phyloP scores from a whole-genome alignment of 2,113 vertebrate species.

The Cephalopterus ornatus region DNA sequence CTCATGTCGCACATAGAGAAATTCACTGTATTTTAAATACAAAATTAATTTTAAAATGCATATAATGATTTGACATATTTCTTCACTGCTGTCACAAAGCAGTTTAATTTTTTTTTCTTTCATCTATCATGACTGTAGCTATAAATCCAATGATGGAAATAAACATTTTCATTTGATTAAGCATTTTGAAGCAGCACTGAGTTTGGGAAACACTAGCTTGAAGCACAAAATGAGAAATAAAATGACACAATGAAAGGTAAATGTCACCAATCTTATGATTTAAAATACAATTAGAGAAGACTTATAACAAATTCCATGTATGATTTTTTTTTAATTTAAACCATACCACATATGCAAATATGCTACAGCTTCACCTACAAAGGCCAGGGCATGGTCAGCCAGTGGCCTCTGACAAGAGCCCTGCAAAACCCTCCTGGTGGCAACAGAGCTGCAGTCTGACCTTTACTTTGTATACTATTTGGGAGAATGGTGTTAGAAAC shows the following conservation, averaged over 20 bases:
- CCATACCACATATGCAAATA: not conserved
- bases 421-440: not conserved
- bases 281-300: conserved; percentile 36
- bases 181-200: not conserved
- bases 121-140: not conserved
- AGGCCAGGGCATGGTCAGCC: not conserved
- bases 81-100: conserved; percentile 24
- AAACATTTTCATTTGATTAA: conserved; percentile 40
- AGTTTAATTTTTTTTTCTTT: not conserved
- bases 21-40: not conserved
- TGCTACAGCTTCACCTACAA: not conserved
- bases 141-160: not conserved
- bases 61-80: not conserved
- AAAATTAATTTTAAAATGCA: not conserved
- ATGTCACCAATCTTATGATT: conserved; percentile 7
- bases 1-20: not conserved
- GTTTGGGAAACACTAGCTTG: not conserved
- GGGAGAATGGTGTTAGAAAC: not conserved
- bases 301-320: not conserved
- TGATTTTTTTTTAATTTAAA: not conserved
- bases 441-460: not conserved
- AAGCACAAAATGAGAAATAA: conserved; percentile 26
- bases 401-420: not conserved
- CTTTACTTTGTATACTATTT: not conserved
- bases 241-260: not conserved